A percentile compares a stretch with the other conserved stretches of the same genome.
Conservation (phyloP, 2,113 vertebrate species). For the Lichenostomus cassidix region DNA sequence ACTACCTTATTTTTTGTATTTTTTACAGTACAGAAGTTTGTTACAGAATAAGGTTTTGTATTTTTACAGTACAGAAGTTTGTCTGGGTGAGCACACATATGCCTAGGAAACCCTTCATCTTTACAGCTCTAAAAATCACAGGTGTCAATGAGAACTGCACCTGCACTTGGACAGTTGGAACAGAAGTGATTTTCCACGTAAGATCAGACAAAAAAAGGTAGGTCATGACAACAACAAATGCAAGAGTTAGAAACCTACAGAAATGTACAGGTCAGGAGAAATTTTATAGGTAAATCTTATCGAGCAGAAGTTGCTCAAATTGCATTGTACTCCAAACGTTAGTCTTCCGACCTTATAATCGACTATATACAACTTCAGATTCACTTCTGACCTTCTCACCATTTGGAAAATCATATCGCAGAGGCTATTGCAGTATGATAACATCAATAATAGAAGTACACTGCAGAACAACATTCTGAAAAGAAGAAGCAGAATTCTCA, state of each 20-base stretch:
- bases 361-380: not conserved
- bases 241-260: not conserved
- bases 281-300: not conserved
- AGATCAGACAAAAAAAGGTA: not conserved
- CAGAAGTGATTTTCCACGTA: not conserved
- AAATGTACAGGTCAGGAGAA: not conserved
- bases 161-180: not conserved
- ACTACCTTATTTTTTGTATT: not conserved
- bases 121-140: not conserved
- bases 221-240: not conserved
- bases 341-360: not conserved
- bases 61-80: not conserved
- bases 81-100: not conserved
- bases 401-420: not conserved
- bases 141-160: not conserved
- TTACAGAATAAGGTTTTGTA: not conserved
- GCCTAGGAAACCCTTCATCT: not conserved
- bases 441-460: not conserved
- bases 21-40: not conserved
- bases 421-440: not conserved
- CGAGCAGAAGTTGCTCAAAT: not conserved
- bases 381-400: not conserved
- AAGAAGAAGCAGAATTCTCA: not conserved
- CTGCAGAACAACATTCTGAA: not conserved
- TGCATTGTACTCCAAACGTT: not conserved